phyloP scores from a whole-genome alignment of 1,140 invertebrate species.

The Leguminivora glycinivorella region DNA sequence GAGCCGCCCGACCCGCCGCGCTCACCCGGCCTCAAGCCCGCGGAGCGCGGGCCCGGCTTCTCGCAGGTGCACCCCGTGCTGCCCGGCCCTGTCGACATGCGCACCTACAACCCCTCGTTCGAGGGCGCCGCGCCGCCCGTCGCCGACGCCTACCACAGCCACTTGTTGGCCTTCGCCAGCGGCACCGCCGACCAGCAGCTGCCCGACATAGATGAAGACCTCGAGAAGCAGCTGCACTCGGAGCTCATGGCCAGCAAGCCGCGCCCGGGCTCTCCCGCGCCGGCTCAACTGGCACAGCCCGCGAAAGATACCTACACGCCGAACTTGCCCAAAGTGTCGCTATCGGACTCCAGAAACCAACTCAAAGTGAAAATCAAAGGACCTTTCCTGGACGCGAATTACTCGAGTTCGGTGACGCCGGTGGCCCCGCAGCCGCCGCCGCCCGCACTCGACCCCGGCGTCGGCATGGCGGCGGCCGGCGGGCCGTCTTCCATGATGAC shows the following conservation, averaged over 20 bases:
- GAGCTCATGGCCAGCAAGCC: slow-evolving; percentile 80
- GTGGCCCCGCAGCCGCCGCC: slow-evolving; percentile 80
- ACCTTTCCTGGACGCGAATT: slow-evolving; percentile 89
- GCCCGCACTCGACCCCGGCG: slow-evolving; percentile 73
- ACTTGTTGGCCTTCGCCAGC: slow-evolving; percentile 83
- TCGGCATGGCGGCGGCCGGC: slow-evolving; percentile 55
- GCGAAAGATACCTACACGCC: slow-evolving; percentile 74
- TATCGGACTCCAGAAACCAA: slow-evolving; percentile 89
- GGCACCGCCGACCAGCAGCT: slow-evolving; percentile 83
- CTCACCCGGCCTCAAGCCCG: slow-evolving; percentile 49
- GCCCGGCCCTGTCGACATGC: slow-evolving; percentile 92
- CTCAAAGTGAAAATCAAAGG: slow-evolving; percentile 95
- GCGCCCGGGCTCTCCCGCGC: slow-evolving; percentile 41
- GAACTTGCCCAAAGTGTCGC: slow-evolving; percentile 82
- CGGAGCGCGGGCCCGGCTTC: slow-evolving; percentile 68
- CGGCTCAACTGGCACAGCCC: slow-evolving; percentile 67
- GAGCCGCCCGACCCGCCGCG: slow-evolving; percentile 47
- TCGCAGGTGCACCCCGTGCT: slow-evolving; percentile 84
- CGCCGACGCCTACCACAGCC: slow-evolving; percentile 78
- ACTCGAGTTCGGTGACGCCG: slow-evolving; percentile 78
- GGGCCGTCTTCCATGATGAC: slow-evolving; percentile 65
- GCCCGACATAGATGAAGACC: slow-evolving; percentile 87
- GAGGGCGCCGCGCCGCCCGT: slow-evolving; percentile 57
- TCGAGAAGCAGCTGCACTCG: slow-evolving; percentile 87
- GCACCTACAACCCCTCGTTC: slow-evolving; percentile 85